Base-by-base conservation (phyloP, 2,888 invertebrate genomes). In the Rhagophthalmus giganteus region DNA sequence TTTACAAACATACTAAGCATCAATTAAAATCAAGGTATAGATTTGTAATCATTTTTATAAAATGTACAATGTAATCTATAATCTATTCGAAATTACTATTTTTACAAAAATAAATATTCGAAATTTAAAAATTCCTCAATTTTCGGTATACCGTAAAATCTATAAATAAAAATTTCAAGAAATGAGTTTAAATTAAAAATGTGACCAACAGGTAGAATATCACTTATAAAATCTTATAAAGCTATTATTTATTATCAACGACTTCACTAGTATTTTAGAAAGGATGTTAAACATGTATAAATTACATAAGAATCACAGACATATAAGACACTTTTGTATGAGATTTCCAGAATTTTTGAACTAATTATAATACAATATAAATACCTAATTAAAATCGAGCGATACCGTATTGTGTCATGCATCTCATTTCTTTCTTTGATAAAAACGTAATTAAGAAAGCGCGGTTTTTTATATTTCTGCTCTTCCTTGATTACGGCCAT, bases 271-370 rank as follows among this genome's bases (percentile, higher is more conserved):
- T 13, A 20, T 35, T 41, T 42, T 50, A 50, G 38, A 31, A 44
- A 47, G 25, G 39, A 40, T 55, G 40, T 50, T 38, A 51, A 48
- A 46, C 37, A 42, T 51, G 44, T 31, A 49, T 49, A 49, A 44
- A 54, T 56, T 60, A 58, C 55, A 59, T 57, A 60, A 63, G 64
- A 67, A 68, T 68, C 68, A 68, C 68, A 68, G 68, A 67, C 65
- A 63, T 61, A 63, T 63, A 64, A 66, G 62, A 60, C 60, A 59
- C 59, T 56, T 53, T 56, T 56, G 50, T 58, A 60, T 59, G 57
- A 54, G 45, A 55, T 46, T 56, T 54, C 41, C 46, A 46, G 46
- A 37, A 49, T 55, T 51, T 46, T 9, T 15, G 33, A 9, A 11
- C 8, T 25, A 35, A 11, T 26, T 26, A 4, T 8, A 12, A 37